Evolutionary conservation across 2,888 invertebrate species (phyloP).

Genomic region (Stenchaetothrips biformis): DNA sequence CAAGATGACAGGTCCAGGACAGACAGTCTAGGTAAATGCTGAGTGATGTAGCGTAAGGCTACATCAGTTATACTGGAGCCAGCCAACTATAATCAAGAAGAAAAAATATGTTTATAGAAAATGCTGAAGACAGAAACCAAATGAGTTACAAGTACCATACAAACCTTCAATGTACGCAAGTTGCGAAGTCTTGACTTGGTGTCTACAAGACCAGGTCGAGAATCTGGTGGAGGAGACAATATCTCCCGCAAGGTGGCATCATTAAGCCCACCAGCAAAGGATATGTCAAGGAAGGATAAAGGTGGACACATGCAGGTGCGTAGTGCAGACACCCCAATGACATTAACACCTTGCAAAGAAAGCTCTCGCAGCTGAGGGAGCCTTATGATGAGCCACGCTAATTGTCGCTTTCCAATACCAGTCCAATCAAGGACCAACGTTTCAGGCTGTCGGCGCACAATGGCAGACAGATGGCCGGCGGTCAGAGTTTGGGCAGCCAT

Average conservation of each 20-base stretch:
- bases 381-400: slow-evolving; percentile 86
- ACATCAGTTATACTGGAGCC: slow-evolving; percentile 89
- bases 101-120: neutral
- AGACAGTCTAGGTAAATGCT: slow-evolving; percentile 69
- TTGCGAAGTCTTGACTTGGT: slow-evolving; percentile 72
- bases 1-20: slow-evolving; percentile 81
- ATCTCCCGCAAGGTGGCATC: slow-evolving; percentile 81
- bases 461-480: slow-evolving; percentile 69
- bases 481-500: slow-evolving; percentile 70
- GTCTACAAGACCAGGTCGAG: slow-evolving; percentile 69
- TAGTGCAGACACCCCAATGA: slow-evolving; percentile 70
- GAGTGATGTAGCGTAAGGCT: slow-evolving; percentile 69
- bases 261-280: slow-evolving; percentile 79
- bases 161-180: slow-evolving; percentile 59
- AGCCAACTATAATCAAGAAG: slow-evolving; percentile 50
- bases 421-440: slow-evolving; percentile 84
- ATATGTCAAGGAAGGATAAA: slow-evolving; percentile 70
- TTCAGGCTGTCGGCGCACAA: slow-evolving; percentile 83
- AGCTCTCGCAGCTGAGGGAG: slow-evolving; percentile 77
- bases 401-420: slow-evolving; percentile 76
- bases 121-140: neutral
- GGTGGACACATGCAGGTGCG: slow-evolving; percentile 78
- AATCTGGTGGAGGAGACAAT: slow-evolving; percentile 79
- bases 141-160: neutral
- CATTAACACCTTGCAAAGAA: slow-evolving; percentile 68